phyloP scores from a whole-genome alignment of 2,888 invertebrate genomes.

The Argyresthia albistria region DNA sequence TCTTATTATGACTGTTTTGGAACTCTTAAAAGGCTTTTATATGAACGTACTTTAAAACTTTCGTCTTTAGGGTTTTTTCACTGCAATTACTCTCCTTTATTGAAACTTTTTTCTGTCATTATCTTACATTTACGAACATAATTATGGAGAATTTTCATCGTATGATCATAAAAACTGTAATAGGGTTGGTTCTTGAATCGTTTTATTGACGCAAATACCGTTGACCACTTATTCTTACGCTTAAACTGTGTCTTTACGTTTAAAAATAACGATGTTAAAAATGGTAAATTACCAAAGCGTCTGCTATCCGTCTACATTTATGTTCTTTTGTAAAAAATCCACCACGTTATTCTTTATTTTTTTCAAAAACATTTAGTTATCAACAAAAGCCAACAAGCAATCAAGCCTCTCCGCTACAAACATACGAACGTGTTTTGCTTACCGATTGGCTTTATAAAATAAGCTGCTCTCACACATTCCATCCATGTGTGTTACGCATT shows the following conservation, averaged over 20 bases:
- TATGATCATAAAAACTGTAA: too few relatives aligned
- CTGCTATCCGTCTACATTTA: too few relatives aligned
- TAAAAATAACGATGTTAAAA: too few relatives aligned
- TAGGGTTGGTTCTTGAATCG: too few relatives aligned
- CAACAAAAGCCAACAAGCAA: constrained; percentile 8
- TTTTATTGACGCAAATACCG: too few relatives aligned
- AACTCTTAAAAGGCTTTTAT: not conserved
- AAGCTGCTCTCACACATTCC: too few relatives aligned
- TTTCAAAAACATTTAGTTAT: not conserved
- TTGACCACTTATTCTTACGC: too few relatives aligned
- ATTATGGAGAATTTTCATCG: not conserved
- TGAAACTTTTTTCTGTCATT: not conserved
- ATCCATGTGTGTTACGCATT: too few relatives aligned
- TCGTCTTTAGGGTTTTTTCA: not conserved
- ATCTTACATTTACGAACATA: not conserved
- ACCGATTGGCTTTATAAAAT: not conserved
- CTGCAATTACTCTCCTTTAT: not conserved
- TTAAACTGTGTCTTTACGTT: too few relatives aligned
- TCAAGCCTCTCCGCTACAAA: constrained; percentile 6
- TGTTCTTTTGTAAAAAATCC: too few relatives aligned
- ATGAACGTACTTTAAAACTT: not conserved
- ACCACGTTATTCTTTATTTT: too few relatives aligned
- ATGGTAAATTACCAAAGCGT: too few relatives aligned
- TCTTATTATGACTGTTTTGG: constrained; percentile 1
- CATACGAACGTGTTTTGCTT: not conserved